Conservation (phyloP, 2,797 vertebrate genomes). For the Florisuga fusca region DNA sequence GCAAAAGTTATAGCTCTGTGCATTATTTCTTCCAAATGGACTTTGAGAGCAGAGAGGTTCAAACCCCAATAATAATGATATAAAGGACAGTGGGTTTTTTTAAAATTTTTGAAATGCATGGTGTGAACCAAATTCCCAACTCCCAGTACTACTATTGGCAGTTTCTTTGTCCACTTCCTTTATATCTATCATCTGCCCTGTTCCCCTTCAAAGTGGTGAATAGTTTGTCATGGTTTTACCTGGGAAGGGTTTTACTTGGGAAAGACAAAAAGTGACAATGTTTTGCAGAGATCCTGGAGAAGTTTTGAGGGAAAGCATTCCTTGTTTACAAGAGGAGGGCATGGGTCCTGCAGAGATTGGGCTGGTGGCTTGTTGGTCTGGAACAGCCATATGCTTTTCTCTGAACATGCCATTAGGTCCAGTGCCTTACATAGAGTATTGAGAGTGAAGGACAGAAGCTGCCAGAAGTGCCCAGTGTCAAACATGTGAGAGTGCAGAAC, state of each 20-base stretch:
- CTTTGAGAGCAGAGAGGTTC: background rate
- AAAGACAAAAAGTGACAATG: background rate
- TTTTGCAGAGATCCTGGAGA: background rate
- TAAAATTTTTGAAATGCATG: background rate
- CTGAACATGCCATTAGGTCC: background rate
- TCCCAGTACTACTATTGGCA: background rate
- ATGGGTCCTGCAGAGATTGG: background rate
- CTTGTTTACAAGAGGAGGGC: background rate
- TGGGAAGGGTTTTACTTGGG: background rate
- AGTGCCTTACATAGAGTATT: background rate
- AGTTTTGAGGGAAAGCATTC: background rate
- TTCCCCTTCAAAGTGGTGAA: background rate
- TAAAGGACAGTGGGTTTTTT: accelerated
- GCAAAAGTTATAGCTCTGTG: background rate
- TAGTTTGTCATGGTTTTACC: background rate
- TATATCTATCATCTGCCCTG: background rate
- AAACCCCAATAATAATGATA: background rate
- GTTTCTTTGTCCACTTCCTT: background rate
- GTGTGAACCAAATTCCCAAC: background rate
- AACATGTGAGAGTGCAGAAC: background rate
- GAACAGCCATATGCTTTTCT: background rate
- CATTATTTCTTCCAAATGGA: background rate
- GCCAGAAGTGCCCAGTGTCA: background rate
- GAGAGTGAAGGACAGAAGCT: background rate
- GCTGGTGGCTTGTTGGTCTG: background rate